Base-by-base conservation (phyloP, 2,113 vertebrate species). In the Rhinoderma darwinii region DNA sequence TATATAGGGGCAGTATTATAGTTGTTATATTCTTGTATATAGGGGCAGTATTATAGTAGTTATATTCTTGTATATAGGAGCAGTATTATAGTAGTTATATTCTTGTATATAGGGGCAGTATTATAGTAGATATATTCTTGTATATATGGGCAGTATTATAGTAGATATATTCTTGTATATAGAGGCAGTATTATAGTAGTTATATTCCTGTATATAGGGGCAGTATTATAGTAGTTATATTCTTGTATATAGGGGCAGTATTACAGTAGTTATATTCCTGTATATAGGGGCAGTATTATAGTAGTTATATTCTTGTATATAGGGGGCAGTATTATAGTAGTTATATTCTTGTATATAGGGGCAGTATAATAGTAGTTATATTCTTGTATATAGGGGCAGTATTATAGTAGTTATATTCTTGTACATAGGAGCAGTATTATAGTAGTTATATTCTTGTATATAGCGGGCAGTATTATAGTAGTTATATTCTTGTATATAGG, bases 401-500 rank as follows among this genome's bases (percentile, higher is more conserved):
- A n/a, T 25, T 59, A 50, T 50, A 50, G 47, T 50, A 50, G 47
- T 50, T 50, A 50, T 50, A 50, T 50, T 50, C 41, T 43, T 43
- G 41, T 56, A 56, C 7, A 56, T 56, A 56, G 51, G 51, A n/a
- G 7, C 51, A 56, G 51, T 56, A 56, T 56, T 56, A 56, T 56
- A 56, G 51, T 56, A 56, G 51, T 56, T 20, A 56, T 56, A 56
- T 56, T 56, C 51, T 56, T 56, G 51, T 56, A 56, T 7, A 56
- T 56, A 56, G 51, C n/a, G 54, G 10, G 54, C 54, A 59, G 54
- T 59, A 59, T 59, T 59, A 59, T 59, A n/a, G 54, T 59, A 59
- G 54, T 59, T 59, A 59, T 59, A 59, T 59, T n/a, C 54, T n/a
- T 59, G 54, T 59, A n/a, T n/a, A n/a, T n/a, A n/a, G n/a, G n/a